Base-by-base conservation (phyloP, 1,140 invertebrate genomes). In the Heliconius melpomene region DNA sequence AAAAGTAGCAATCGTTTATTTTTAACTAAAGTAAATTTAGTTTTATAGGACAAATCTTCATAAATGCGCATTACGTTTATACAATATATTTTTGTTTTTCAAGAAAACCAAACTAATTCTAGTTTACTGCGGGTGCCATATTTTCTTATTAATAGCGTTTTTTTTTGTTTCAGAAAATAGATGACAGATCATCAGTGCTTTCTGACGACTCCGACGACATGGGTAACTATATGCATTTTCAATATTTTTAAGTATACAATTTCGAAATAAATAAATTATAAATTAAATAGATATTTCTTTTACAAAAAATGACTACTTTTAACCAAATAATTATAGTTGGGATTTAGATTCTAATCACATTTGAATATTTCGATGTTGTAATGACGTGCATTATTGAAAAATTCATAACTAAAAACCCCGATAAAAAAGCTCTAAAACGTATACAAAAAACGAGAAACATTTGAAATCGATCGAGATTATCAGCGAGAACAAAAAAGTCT, bases 111-210 rank as follows among this genome's bases (percentile, higher is more conserved):
- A 23, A 13, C 11, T 29, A 66, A 66, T 66, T 66, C 54, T 9
- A 23, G 54, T 57, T 2, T 57, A 57, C 2, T 57, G 8, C 7
- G 16, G 6, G 16, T 20, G 20, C 6, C 8, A 57, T 23, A 57
- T 57, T n/a, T 57, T 57, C n/a, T n/a, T 57, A 23, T 23, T 57
- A 57, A 57, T n/a, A 57, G 54, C n/a, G 54, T 9, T 71, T 75
- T 87, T 87, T 85, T 77, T 88, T 85, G 77, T 91, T 90, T 46
- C 89, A 91, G 89, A 91, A 88, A 84, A 87, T 91, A 70, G 89
- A 91, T 40, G 89, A 90, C 52, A 86, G 78, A 70, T 83, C 86
- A 23, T 91, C 88, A 18, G 80, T 84, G 1, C 32, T 83, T 13
- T 89, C 88, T 26, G 85, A 89, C 72, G 88, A 88, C 46, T 85